Percentiles rank a stretch among this genome's conserved stretches.
phyloP scores from a whole-genome alignment of 2,113 vertebrate genomes.

The Neolamprologus variostigma region DNA sequence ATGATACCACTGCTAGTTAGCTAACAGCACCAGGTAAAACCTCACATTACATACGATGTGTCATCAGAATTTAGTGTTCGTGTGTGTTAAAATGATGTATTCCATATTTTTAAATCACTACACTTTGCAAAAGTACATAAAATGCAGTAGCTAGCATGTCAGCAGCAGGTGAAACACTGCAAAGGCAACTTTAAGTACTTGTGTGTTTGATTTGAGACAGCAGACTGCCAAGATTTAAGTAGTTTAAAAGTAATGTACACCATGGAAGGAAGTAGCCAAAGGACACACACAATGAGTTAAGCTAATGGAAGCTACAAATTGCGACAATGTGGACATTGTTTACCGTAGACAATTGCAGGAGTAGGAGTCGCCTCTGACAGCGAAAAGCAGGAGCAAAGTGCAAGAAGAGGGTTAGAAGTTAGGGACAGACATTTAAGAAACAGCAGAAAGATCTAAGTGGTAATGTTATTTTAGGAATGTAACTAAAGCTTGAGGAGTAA shows the following conservation, averaged over 20 bases:
- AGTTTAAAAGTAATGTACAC: neutral
- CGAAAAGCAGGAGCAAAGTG: conserved; percentile 73
- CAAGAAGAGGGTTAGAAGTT: conserved; percentile 55
- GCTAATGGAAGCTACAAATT: conserved; percentile 6
- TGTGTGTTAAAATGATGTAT: neutral
- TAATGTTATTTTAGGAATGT: neutral
- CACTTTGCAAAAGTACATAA: neutral
- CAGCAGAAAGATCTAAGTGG: neutral
- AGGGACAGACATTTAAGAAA: conserved; percentile 17
- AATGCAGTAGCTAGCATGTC: neutral
- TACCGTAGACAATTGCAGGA: conserved; percentile 94
- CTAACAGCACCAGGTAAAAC: neutral
- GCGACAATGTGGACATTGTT: conserved; percentile 56
- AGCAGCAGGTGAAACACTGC: accelerated
- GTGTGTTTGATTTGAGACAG: neutral
- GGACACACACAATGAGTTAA: neutral
- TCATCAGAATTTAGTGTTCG: neutral
- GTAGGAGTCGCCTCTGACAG: conserved; percentile 92
- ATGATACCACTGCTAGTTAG: neutral
- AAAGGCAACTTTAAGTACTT: neutral
- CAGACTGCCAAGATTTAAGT: neutral
- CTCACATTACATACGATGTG: neutral
- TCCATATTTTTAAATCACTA: accelerated
- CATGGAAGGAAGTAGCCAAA: neutral
- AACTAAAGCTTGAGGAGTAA: neutral